A percentile compares a stretch with the other conserved stretches of the same genome.
Evolutionary conservation across 2,888 invertebrate species (phyloP).

Genomic region (Stenodera caucasica): DNA sequence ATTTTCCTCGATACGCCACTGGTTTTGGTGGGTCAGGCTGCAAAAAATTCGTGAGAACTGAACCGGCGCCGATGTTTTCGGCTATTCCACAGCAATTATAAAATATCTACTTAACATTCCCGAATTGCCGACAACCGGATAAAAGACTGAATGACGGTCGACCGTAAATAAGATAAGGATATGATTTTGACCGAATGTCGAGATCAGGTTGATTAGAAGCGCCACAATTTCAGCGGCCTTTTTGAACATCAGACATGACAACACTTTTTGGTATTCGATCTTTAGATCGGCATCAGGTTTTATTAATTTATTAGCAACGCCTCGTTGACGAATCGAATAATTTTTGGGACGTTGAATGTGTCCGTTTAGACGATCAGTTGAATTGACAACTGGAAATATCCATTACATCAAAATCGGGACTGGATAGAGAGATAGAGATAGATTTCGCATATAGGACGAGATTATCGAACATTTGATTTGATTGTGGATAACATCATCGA

Average conservation of each 20-base stretch:
- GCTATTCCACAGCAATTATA: constrained; percentile 46
- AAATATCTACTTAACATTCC: constrained; percentile 55
- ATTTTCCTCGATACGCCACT: neutral
- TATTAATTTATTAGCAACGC: constrained; percentile 47
- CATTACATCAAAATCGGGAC: too few species aligned
- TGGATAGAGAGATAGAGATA: neutral
- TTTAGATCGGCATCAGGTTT: constrained; percentile 40
- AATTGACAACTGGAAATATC: constrained; percentile 1
- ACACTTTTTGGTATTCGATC: constrained; percentile 49
- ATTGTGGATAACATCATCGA: too few species aligned
- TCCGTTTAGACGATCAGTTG: neutral
- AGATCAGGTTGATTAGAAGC: constrained; percentile 51
- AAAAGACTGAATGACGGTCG: constrained; percentile 46
- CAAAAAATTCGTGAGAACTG: constrained; percentile 47
- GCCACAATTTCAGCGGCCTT: constrained; percentile 44
- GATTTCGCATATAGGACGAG: too few species aligned
- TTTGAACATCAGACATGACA: constrained; percentile 46
- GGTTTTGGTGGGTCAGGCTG: constrained; percentile 21
- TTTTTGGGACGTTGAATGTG: constrained; percentile 4
- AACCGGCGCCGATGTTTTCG: constrained; percentile 43
- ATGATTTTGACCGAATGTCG: constrained; percentile 53
- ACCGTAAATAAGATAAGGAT: constrained; percentile 54
- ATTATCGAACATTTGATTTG: too few species aligned
- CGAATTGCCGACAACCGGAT: constrained; percentile 49
- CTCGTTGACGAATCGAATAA: constrained; percentile 24